phyloP scores from a whole-genome alignment of 1,140 invertebrate genomes.

The Drosophila ficusphila region DNA sequence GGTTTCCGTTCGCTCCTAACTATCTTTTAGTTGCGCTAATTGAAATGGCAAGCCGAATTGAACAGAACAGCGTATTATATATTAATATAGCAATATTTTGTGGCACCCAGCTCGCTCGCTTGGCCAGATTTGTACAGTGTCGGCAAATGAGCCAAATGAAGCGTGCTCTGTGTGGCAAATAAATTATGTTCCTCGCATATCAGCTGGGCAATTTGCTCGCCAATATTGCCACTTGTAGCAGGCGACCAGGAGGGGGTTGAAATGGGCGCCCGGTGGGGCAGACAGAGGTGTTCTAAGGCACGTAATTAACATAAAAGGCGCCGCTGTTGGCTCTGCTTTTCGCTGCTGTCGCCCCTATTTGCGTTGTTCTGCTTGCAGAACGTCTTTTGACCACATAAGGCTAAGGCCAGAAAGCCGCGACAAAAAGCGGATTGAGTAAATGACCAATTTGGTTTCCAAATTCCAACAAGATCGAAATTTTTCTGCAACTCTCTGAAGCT shows the following conservation, averaged over 20 bases:
- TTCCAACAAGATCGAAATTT: background rate
- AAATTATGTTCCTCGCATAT: constrained; percentile 58
- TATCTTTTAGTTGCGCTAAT: constrained; percentile 64
- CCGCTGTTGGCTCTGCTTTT: constrained; percentile 45
- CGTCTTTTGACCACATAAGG: constrained; percentile 23
- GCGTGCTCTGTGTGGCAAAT: constrained; percentile 61
- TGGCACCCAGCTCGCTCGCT: constrained; percentile 49
- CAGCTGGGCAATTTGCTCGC: constrained; percentile 21
- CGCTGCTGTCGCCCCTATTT: constrained; percentile 16
- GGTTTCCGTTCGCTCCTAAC: constrained; percentile 38
- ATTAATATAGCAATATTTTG: constrained; percentile 43
- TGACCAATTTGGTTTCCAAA: background rate
- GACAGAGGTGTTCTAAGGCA: constrained; percentile 18
- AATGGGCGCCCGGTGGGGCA: background rate
- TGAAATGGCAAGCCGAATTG: constrained; percentile 51
- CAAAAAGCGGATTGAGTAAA: constrained; percentile 18
- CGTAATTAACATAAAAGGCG: constrained; percentile 71
- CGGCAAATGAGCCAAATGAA: constrained; percentile 49
- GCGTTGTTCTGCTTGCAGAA: constrained; percentile 32
- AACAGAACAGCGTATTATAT: constrained; percentile 28
- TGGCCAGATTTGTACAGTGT: constrained; percentile 46
- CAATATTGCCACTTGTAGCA: constrained; percentile 56
- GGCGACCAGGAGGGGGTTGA: background rate
- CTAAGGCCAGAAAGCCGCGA: constrained; percentile 1
- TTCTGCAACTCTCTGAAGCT: background rate